Evolutionary conservation across 2,888 invertebrate species (phyloP).

Genomic region (Apodemia hepburni): DNA sequence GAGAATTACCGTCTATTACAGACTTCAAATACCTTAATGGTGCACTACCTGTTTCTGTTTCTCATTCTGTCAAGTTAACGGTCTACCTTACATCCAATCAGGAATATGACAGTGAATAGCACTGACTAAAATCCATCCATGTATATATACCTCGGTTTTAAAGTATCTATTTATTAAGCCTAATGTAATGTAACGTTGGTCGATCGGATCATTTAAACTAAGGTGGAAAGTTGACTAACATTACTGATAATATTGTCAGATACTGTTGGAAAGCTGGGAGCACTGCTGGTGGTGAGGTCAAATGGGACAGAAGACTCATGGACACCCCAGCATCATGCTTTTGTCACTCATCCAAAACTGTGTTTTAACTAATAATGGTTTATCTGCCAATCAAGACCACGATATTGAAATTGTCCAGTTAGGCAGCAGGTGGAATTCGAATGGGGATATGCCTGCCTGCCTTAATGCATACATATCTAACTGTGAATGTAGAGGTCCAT

Average conservation of each 20-base stretch:
- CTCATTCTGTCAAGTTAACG: neutral
- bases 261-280: conserved; percentile 2
- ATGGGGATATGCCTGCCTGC: too few species aligned
- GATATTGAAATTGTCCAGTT: too few species aligned
- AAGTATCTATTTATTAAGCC: too few species aligned
- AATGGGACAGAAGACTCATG: conserved; percentile 11
- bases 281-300: conserved; percentile 1
- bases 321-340: conserved; percentile 10
- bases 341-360: neutral
- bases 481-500: too few species aligned
- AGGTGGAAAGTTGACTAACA: conserved; percentile 26
- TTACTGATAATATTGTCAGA: conserved; percentile 38
- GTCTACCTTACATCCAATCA: neutral
- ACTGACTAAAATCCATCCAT: neutral
- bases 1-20: neutral
- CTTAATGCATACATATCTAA: too few species aligned
- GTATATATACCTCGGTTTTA: neutral
- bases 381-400: neutral
- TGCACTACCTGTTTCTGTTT: neutral
- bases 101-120: neutral
- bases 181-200: too few species aligned
- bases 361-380: conserved; percentile 4
- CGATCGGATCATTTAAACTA: neutral
- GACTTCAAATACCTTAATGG: neutral
- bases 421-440: too few species aligned